These are phyloP conservation scores for Clivina fossor DNA, from an alignment of 2,888 invertebrate genomes.

Conservation along the genomic window DNA sequence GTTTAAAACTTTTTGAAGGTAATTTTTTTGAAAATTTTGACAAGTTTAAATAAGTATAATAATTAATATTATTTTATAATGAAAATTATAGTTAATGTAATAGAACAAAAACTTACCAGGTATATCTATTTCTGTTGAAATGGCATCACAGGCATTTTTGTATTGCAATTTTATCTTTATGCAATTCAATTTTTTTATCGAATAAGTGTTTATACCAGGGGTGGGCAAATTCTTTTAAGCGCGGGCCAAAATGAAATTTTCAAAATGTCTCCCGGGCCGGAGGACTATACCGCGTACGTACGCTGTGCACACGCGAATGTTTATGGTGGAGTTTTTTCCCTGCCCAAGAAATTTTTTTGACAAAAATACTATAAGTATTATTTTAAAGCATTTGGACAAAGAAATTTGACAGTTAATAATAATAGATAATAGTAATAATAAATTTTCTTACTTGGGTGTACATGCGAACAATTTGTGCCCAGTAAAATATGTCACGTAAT, in stretches of 20 bases:
- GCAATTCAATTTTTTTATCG: background rate
- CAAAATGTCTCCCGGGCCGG: conserved; percentile 7
- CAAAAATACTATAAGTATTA: conserved; percentile 4
- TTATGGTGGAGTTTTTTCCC: background rate
- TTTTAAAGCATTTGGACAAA: too few relatives aligned
- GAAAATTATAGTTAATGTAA: background rate
- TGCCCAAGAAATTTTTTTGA: background rate
- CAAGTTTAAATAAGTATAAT: too few relatives aligned
- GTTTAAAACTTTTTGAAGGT: too few relatives aligned
- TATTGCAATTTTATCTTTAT: background rate
- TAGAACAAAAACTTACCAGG: background rate
- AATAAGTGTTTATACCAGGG: background rate
- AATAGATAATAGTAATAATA: too few relatives aligned
- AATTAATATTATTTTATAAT: background rate
- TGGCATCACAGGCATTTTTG: background rate
- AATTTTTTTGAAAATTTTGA: too few relatives aligned
- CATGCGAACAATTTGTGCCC: too few relatives aligned
- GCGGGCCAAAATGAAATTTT: conserved; percentile 9
- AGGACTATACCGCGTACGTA: background rate
- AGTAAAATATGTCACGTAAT: conserved; percentile 17
- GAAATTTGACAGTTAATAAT: too few relatives aligned
- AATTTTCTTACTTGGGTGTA: too few relatives aligned
- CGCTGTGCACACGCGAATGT: background rate
- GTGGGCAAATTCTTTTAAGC: conserved; percentile 4
- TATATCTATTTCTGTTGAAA: too few relatives aligned